Evolutionary conservation across 2,888 invertebrate species (phyloP).

Genomic region (Mesopsocus fuscifrons): DNA sequence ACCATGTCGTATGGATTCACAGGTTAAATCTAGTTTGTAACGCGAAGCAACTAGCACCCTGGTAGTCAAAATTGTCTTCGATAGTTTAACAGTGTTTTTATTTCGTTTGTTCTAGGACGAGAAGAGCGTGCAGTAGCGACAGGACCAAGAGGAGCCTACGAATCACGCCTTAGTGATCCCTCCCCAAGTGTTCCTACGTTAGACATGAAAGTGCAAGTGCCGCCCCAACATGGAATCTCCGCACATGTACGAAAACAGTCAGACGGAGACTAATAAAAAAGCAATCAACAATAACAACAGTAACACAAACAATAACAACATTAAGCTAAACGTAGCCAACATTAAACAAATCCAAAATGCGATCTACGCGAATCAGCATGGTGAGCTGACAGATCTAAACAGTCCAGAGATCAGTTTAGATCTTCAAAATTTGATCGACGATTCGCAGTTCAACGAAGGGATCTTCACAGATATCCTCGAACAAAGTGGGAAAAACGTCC

Average conservation of each 20-base stretch:
- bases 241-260: slow-evolving; percentile 66
- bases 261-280: slow-evolving; percentile 25
- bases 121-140: too few relatives aligned
- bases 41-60: too few relatives aligned
- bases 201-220: background rate
- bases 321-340: slow-evolving; percentile 13
- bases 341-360: slow-evolving; percentile 14
- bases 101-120: too few relatives aligned
- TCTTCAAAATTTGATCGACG: slow-evolving; percentile 80
- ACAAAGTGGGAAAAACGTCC: slow-evolving; percentile 22
- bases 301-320: slow-evolving; percentile 14
- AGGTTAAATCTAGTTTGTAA: too few relatives aligned
- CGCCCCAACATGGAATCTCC: slow-evolving; percentile 54
- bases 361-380: slow-evolving; percentile 24
- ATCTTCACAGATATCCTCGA: slow-evolving; percentile 69
- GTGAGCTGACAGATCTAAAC: slow-evolving; percentile 72
- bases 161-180: too few relatives aligned
- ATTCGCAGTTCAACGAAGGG: slow-evolving; percentile 70
- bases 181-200: too few relatives aligned
- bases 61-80: too few relatives aligned
- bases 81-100: too few relatives aligned
- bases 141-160: too few relatives aligned
- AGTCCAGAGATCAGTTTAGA: slow-evolving; percentile 85
- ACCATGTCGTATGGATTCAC: too few relatives aligned
- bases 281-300: slow-evolving; percentile 22